A percentile compares a stretch with the other conserved stretches of the same genome.
phyloP scores from a whole-genome alignment of 2,888 invertebrate genomes.

The Pollenia griseotomentosa region DNA sequence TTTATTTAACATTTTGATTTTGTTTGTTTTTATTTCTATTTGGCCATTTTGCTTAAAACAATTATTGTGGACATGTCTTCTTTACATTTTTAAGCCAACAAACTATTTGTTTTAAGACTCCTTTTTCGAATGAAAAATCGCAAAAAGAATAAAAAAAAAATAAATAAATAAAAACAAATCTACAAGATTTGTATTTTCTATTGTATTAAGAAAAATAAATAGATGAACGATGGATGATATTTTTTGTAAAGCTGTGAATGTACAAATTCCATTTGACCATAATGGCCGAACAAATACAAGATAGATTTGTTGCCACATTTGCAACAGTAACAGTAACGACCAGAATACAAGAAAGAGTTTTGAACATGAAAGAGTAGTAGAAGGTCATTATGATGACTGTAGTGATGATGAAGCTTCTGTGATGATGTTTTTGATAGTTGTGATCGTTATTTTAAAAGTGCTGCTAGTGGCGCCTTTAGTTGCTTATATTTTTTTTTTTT shows the following conservation, averaged over 20 bases:
- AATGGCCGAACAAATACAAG: constrained; percentile 65
- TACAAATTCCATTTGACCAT: constrained; percentile 76
- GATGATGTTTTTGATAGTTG: constrained; percentile 44
- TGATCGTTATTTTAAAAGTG: constrained; percentile 71
- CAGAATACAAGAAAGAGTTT: constrained; percentile 4
- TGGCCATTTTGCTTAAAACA: constrained; percentile 42
- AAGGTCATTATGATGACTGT: not conserved
- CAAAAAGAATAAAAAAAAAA: not conserved
- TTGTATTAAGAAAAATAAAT: not conserved
- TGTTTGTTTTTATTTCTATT: constrained; percentile 8
- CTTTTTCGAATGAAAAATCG: constrained; percentile 9
- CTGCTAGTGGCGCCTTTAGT: constrained; percentile 73
- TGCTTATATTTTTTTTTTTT: constrained; percentile 45
- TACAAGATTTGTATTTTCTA: constrained; percentile 49
- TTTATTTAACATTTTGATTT: constrained; percentile 35
- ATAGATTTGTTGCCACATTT: constrained; percentile 57
- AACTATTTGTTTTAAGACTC: constrained; percentile 30
- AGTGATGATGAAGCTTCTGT: constrained; percentile 48
- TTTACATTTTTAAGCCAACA: constrained; percentile 25
- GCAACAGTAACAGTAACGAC: constrained; percentile 13
- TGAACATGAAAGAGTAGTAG: not conserved
- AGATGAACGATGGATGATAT: not conserved
- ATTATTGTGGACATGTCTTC: constrained; percentile 63
- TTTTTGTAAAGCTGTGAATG: constrained; percentile 72
- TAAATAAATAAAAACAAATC: constrained; percentile 22